A percentile compares a stretch with the other conserved stretches of the same genome.
phyloP scores from a whole-genome alignment of 2,113 vertebrate species.

The Sander vitreus region DNA sequence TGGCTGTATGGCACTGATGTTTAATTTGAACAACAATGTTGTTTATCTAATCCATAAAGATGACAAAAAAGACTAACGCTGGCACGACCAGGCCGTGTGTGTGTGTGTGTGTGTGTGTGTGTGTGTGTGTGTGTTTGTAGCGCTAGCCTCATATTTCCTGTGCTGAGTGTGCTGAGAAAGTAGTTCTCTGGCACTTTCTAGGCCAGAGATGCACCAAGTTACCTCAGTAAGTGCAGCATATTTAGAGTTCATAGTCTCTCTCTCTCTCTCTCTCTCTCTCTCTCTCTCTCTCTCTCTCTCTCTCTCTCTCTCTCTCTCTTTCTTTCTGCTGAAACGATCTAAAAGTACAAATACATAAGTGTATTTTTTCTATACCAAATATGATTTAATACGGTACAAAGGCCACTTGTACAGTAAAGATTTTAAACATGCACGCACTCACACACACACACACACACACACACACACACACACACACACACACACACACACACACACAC shows the following conservation, averaged over 20 bases:
- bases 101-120: constrained; percentile 12
- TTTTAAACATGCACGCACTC: not conserved
- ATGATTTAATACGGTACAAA: not conserved
- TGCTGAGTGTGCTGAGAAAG: constrained; percentile 24
- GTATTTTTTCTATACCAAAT: not conserved
- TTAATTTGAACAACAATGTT: constrained; percentile 10
- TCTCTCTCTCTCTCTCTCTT: too few relatives aligned
- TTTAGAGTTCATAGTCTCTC: not conserved
- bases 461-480: constrained; percentile 5
- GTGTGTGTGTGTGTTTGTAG: not conserved
- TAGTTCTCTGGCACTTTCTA: constrained; percentile 23
- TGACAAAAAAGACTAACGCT: constrained; percentile 31
- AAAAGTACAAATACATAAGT: not conserved
- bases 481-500: not conserved
- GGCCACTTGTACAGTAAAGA: too few relatives aligned
- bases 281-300: not conserved
- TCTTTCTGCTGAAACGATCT: not conserved
- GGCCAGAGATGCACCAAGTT: constrained; percentile 27
- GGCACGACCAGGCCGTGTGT: not conserved
- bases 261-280: not conserved
- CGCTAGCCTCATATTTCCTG: constrained; percentile 5
- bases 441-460: not conserved
- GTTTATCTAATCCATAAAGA: constrained; percentile 39
- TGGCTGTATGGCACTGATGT: constrained; percentile 1
- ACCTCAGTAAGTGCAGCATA: constrained; percentile 8